Conservation (phyloP, 1,140 invertebrate genomes). For the Diorhabda sublineata region DNA sequence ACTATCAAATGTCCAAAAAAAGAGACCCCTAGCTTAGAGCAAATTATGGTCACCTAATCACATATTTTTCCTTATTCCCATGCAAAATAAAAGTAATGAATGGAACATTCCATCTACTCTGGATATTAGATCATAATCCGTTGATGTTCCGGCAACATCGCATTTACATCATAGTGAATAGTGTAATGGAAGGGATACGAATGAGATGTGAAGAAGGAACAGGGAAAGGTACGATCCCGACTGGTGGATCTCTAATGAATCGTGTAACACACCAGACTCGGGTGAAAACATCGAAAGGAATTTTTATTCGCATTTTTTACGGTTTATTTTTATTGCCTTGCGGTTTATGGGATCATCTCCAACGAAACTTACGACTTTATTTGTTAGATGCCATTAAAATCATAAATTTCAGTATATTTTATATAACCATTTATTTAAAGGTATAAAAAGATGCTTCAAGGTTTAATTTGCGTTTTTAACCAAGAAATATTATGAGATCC, state of each 20-base stretch:
- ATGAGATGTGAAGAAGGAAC: background rate
- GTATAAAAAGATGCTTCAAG: no score
- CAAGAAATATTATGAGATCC: no score
- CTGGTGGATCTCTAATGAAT: background rate
- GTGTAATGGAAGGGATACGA: background rate
- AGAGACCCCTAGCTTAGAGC: no score
- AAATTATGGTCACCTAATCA: no score
- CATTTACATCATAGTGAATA: background rate
- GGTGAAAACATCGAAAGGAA: background rate
- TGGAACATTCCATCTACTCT: no score
- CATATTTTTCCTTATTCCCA: no score
- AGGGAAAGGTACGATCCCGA: background rate
- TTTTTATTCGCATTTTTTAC: constrained; percentile 3
- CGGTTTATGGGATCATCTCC: background rate
- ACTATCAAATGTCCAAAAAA: no score
- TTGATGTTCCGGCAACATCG: background rate
- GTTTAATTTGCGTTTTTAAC: no score
- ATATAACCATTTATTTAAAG: background rate
- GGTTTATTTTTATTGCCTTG: background rate
- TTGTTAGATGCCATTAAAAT: background rate
- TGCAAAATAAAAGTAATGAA: no score
- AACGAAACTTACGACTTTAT: background rate
- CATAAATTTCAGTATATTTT: background rate
- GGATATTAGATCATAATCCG: no score
- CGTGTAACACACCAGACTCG: background rate